phyloP scores from a whole-genome alignment of 2,888 invertebrate species.

The Drosophila mimica region DNA sequence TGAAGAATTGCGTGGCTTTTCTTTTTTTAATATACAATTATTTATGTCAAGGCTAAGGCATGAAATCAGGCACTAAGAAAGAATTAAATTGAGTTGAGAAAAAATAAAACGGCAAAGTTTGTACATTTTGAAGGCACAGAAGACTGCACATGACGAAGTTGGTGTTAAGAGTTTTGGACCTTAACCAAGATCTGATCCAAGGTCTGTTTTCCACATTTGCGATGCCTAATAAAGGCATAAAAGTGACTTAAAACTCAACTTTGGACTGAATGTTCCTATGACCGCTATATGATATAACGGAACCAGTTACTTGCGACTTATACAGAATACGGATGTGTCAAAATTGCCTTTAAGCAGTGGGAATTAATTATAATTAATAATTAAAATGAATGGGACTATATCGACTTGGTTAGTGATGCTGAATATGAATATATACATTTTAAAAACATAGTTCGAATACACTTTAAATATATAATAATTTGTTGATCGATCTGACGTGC shows the following conservation, averaged over 20 bases:
- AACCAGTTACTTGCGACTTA: background rate
- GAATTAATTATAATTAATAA: no score
- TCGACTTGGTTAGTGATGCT: background rate
- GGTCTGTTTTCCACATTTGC: background rate
- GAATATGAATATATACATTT: background rate
- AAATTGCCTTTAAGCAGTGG: background rate
- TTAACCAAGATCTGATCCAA: background rate
- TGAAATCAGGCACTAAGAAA: constrained; percentile 17
- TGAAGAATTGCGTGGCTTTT: constrained; percentile 22
- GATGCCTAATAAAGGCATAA: background rate
- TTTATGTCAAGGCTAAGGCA: constrained; percentile 66
- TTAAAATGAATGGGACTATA: background rate
- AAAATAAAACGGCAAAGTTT: background rate
- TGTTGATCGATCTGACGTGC: background rate
- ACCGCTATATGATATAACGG: accelerated
- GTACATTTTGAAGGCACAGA: background rate
- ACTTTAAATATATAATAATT: background rate
- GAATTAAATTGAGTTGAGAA: background rate
- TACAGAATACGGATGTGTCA: background rate
- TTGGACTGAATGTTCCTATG: background rate
- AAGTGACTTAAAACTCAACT: background rate
- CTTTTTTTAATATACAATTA: constrained; percentile 22
- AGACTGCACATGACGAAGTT: background rate
- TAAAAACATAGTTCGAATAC: background rate
- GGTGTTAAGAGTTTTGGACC: background rate